Conservation (phyloP, 2,797 vertebrate genomes). For the Smutsia temminckii region DNA sequence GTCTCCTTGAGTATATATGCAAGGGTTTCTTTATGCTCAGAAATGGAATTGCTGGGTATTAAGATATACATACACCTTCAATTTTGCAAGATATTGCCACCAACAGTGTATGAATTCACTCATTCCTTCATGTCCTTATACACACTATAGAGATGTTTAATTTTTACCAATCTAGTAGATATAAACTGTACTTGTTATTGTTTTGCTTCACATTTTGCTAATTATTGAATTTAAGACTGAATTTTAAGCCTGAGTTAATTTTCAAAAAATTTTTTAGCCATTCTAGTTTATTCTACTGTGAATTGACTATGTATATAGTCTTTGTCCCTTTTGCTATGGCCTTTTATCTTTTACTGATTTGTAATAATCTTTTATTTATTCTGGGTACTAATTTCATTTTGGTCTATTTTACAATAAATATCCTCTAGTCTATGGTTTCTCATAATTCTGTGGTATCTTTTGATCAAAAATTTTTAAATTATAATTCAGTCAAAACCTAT, state of each 20-base stretch:
- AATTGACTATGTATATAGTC: background rate
- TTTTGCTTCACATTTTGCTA: conserved; percentile 51
- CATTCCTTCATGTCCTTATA: background rate
- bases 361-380: background rate
- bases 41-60: background rate
- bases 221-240: conserved; percentile 31
- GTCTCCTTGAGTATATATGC: background rate
- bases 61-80: background rate
- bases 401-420: background rate
- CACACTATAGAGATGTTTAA: background rate
- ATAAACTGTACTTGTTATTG: background rate
- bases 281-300: background rate
- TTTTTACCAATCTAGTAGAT: background rate
- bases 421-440: background rate
- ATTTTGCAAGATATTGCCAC: background rate
- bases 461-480: conserved; percentile 18
- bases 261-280: background rate
- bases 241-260: conserved; percentile 33
- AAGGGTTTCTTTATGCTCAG: background rate
- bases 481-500: conserved; percentile 11
- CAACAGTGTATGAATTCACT: background rate
- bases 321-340: background rate
- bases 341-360: conserved; percentile 24
- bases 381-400: conserved; percentile 3
- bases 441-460: background rate